Evolutionary conservation across 2,888 invertebrate species (phyloP).

Genomic region (Branchipolynoe longqiensis): DNA sequence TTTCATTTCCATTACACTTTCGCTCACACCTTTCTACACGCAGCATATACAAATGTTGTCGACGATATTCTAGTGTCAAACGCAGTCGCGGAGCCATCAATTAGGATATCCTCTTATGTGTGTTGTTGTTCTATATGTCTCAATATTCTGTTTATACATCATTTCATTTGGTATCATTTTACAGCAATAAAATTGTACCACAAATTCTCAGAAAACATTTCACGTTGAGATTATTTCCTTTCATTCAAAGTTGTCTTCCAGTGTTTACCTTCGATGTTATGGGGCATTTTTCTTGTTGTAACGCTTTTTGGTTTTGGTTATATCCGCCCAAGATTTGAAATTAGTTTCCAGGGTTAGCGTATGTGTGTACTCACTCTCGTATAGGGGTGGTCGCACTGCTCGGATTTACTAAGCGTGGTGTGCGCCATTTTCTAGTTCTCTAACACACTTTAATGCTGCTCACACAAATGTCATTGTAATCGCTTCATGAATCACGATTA

Average conservation of each 20-base stretch:
- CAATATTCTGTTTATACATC: background rate
- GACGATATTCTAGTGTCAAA: slow-evolving; percentile 13
- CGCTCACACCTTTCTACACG: background rate
- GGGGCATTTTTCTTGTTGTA: slow-evolving; percentile 17
- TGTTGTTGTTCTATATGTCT: background rate
- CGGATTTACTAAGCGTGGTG: too few relatives aligned
- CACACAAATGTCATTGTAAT: slow-evolving; percentile 39
- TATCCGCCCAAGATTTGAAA: too few relatives aligned
- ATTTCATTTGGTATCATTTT: background rate
- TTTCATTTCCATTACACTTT: too few relatives aligned
- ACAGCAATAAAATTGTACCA: background rate
- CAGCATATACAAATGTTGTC: slow-evolving; percentile 19
- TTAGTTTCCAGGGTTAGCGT: too few relatives aligned
- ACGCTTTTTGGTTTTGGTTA: slow-evolving; percentile 1
- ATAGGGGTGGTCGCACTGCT: too few relatives aligned
- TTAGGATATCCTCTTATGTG: background rate
- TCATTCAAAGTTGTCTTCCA: too few relatives aligned
- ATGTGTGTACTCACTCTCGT: too few relatives aligned
- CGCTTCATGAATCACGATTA: background rate
- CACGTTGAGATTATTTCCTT: too few relatives aligned
- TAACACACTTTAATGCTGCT: too few relatives aligned
- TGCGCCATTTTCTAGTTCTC: too few relatives aligned
- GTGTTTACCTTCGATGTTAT: too few relatives aligned
- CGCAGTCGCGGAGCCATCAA: slow-evolving; percentile 7
- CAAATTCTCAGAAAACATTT: too few relatives aligned